Percentiles rank a stretch among this genome's conserved stretches.
These are phyloP conservation scores for Taenaris catops DNA, from an alignment of 2,888 invertebrate species.

Conservation along the genomic window DNA sequence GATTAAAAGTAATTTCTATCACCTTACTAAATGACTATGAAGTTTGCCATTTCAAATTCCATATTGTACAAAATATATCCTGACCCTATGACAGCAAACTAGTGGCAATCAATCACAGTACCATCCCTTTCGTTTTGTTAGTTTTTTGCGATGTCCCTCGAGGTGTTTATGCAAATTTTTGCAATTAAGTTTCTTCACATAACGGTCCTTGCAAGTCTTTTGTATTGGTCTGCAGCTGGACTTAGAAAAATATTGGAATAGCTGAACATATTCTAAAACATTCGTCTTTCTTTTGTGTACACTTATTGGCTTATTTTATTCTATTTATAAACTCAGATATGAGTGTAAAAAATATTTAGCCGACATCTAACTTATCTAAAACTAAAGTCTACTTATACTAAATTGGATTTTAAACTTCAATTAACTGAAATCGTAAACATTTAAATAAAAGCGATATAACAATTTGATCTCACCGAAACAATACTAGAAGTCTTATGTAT, in stretches of 20 bases:
- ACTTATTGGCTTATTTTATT: too few relatives aligned
- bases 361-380: too few relatives aligned
- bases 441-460: too few relatives aligned
- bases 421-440: too few relatives aligned
- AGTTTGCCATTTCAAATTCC: not conserved
- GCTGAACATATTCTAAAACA: conserved; percentile 10
- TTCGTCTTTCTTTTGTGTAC: conserved; percentile 9
- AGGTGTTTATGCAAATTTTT: conserved; percentile 63
- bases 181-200: conserved; percentile 58
- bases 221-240: conserved; percentile 53
- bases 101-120: conserved; percentile 48
- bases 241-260: conserved; percentile 25
- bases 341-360: too few relatives aligned
- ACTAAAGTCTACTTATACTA: too few relatives aligned
- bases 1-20: not conserved
- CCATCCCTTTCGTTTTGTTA: conserved; percentile 23
- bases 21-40: conserved; percentile 1
- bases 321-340: too few relatives aligned
- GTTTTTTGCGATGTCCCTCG: conserved; percentile 37
- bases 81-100: conserved; percentile 31
- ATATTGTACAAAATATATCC: too few relatives aligned
- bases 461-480: too few relatives aligned
- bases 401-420: too few relatives aligned
- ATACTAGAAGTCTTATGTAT: too few relatives aligned
- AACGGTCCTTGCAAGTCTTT: conserved; percentile 52